A percentile compares a stretch with the other conserved stretches of the same genome.
Evolutionary conservation across 2,797 vertebrate species (phyloP).

Genomic region (Rhynchotus rufescens): DNA sequence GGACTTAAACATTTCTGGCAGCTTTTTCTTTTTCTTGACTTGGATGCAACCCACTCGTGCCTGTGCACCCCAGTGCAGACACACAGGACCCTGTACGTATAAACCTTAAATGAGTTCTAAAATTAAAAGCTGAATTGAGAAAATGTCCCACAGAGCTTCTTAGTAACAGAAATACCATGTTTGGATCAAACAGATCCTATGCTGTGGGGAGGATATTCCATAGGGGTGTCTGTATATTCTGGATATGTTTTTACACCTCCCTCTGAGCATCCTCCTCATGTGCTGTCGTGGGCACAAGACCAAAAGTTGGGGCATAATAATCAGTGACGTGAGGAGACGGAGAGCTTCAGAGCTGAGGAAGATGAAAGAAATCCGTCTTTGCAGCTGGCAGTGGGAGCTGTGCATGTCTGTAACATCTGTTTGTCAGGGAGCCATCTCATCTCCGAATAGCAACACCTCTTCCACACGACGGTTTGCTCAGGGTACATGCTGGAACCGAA

Average conservation of each 20-base stretch:
- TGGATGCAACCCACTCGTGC: not conserved
- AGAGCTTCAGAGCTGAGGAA: not conserved
- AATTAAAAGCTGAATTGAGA: not conserved
- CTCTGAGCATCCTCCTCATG: not conserved
- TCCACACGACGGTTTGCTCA: not conserved
- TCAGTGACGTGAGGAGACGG: not conserved
- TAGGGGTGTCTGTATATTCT: not conserved
- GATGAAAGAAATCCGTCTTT: not conserved
- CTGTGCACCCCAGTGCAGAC: not conserved
- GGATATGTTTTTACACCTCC: not conserved
- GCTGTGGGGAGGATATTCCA: not conserved
- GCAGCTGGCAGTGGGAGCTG: not conserved
- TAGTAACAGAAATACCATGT: fast-evolving
- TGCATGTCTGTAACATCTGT: conserved; percentile 53
- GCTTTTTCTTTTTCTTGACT: not conserved
- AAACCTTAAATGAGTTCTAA: not conserved
- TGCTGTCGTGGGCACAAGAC: not conserved
- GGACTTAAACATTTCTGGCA: not conserved
- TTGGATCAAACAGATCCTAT: not conserved
- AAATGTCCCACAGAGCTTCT: not conserved
- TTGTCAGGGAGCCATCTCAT: conserved; percentile 33
- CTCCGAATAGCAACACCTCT: conserved; percentile 53
- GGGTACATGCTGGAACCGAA: not conserved
- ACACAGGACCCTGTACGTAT: fast-evolving
- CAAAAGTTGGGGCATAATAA: not conserved